phyloP scores from a whole-genome alignment of 1,140 invertebrate genomes.

The Drosophila triauraria region DNA sequence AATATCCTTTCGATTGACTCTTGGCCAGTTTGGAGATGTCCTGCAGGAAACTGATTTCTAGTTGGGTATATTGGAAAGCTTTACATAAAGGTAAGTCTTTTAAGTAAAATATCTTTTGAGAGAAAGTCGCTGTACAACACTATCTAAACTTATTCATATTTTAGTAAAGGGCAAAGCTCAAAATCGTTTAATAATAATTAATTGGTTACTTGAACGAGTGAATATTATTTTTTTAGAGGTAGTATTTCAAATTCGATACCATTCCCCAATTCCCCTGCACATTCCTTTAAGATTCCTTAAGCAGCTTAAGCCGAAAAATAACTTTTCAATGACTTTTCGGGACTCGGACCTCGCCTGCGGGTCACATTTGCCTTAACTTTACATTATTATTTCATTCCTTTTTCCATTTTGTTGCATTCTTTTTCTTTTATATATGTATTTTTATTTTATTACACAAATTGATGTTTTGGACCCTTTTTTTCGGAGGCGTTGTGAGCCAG shows the following conservation, averaged over 20 bases:
- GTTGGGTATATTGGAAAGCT: neutral
- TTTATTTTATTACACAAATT: slow-evolving; percentile 31
- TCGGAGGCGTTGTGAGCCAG: slow-evolving; percentile 1
- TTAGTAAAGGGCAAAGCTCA: no score
- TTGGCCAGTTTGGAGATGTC: slow-evolving; percentile 3
- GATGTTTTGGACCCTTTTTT: slow-evolving; percentile 25
- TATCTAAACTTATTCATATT: no score
- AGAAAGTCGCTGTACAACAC: no score
- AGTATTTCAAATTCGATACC: neutral
- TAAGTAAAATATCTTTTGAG: neutral
- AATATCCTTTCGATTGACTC: slow-evolving; percentile 49
- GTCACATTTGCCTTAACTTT: slow-evolving; percentile 53
- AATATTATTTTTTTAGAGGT: neutral
- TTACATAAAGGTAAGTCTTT: no score
- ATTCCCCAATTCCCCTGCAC: no score
- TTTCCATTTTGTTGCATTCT: slow-evolving; percentile 7
- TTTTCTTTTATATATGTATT: neutral
- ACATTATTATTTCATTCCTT: slow-evolving; percentile 39
- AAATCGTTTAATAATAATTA: no score
- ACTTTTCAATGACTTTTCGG: slow-evolving; percentile 53
- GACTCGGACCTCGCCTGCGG: slow-evolving; percentile 46
- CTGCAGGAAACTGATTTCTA: neutral
- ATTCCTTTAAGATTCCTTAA: slow-evolving; percentile 21
- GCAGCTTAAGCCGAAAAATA: slow-evolving; percentile 36
- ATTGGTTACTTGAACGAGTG: no score